phyloP scores from a whole-genome alignment of 2,797 vertebrate genomes.

The Danio aesculapii region DNA sequence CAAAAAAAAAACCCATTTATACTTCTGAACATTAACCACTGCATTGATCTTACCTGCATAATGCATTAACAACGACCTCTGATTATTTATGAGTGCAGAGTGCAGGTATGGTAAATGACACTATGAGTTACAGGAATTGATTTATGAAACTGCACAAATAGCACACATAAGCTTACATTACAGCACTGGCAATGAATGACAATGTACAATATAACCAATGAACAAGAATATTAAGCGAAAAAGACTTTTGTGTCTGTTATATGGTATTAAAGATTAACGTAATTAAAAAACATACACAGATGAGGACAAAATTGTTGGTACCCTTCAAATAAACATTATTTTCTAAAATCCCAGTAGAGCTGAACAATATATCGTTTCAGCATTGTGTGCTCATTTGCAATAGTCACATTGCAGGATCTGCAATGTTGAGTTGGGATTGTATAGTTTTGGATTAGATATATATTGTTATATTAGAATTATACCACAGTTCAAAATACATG shows the following conservation, averaged over 20 bases:
- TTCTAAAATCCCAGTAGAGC: background rate
- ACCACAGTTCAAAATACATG: too few species aligned
- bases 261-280: too few species aligned
- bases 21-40: conserved; percentile 51
- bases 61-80: conserved; percentile 55
- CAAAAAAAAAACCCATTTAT: conserved; percentile 59
- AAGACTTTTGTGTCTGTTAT: too few species aligned
- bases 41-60: conserved; percentile 52
- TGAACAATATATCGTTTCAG: too few species aligned
- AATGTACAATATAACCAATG: background rate
- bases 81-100: conserved; percentile 56
- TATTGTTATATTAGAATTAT: too few species aligned
- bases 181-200: background rate
- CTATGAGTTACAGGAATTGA: conserved; percentile 46
- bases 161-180: conserved; percentile 34
- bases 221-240: conserved; percentile 10
- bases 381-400: too few species aligned
- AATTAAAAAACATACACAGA: too few species aligned
- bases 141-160: conserved; percentile 44
- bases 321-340: too few species aligned
- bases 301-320: too few species aligned
- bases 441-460: too few species aligned
- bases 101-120: conserved; percentile 52
- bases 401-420: too few species aligned
- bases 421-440: too few species aligned